These are phyloP conservation scores for Hirtodrosophila duncani DNA, from an alignment of 2,888 invertebrate genomes.

Conservation along the genomic window DNA sequence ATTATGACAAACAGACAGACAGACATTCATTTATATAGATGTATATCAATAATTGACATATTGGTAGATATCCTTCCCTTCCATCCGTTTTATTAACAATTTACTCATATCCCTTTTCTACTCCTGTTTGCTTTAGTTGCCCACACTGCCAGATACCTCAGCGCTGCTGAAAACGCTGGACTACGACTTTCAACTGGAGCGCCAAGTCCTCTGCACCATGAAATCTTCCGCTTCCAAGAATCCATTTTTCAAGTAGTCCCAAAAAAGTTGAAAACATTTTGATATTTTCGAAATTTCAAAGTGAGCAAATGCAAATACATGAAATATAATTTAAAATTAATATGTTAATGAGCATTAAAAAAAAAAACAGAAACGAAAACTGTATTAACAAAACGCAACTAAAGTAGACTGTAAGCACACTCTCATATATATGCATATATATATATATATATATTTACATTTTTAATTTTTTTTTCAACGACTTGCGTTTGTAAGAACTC, in stretches of 20 bases:
- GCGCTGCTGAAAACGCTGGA: constrained; percentile 70
- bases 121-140: constrained; percentile 50
- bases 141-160: constrained; percentile 70
- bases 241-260: constrained; percentile 75
- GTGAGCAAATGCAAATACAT: too few species aligned
- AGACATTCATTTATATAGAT: too few species aligned
- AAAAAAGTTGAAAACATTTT: too few species aligned
- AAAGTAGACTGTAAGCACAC: too few species aligned
- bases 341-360: too few species aligned
- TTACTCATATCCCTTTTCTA: not conserved
- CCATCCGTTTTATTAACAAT: not conserved
- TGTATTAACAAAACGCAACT: too few species aligned
- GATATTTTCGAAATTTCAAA: too few species aligned
- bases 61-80: too few species aligned
- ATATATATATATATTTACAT: not conserved
- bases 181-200: constrained; percentile 78
- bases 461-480: constrained; percentile 25
- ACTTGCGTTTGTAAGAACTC: too few species aligned
- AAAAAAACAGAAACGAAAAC: too few species aligned
- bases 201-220: constrained; percentile 78
- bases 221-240: constrained; percentile 77
- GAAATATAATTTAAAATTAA: too few species aligned
- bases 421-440: constrained; percentile 9
- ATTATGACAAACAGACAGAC: too few species aligned
- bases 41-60: not conserved